Percentiles rank a stretch among this genome's conserved stretches.
These are phyloP conservation scores for Colletes latitarsis DNA, from an alignment of 1,140 invertebrate species.

Conservation along the genomic window DNA sequence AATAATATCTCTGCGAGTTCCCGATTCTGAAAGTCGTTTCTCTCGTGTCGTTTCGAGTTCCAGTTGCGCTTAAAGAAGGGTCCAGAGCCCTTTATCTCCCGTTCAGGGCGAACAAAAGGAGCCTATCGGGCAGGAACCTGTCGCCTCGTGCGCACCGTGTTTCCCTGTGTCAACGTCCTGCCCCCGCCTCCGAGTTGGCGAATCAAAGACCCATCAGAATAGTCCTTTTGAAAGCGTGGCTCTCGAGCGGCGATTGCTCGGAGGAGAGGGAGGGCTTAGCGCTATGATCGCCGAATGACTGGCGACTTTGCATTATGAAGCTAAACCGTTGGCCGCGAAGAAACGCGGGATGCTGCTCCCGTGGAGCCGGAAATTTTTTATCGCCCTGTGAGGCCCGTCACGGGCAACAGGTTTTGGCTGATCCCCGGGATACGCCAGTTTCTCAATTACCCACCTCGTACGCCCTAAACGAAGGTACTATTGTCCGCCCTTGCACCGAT, in stretches of 20 bases:
- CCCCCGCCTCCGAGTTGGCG: conserved; percentile 38
- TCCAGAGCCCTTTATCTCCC: conserved; percentile 7
- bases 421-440: conserved; percentile 31
- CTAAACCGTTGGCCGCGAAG: conserved; percentile 74
- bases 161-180: conserved; percentile 66
- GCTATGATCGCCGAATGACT: conserved; percentile 78
- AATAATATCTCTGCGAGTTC: too few species aligned
- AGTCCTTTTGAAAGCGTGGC: conserved; percentile 53
- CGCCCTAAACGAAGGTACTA: not conserved
- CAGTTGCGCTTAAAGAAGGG: not conserved
- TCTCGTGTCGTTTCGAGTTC: too few species aligned
- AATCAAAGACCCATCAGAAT: conserved; percentile 61
- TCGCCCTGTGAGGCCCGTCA: conserved; percentile 74
- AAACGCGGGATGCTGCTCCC: conserved; percentile 70
- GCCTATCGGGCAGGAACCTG: conserved; percentile 41
- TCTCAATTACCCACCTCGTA: conserved; percentile 14
- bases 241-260: conserved; percentile 19
- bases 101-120: conserved; percentile 42
- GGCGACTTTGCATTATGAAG: conserved; percentile 74
- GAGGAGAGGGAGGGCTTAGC: conserved; percentile 63
- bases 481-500: not conserved
- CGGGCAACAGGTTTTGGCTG: conserved; percentile 70
- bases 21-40: too few species aligned
- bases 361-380: conserved; percentile 73
- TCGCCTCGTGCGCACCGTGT: conserved; percentile 41